Evolutionary conservation across 2,888 invertebrate species (phyloP), one percentile per base, ranked within the genome.

Genomic region (Torymus tubicola): DNA sequence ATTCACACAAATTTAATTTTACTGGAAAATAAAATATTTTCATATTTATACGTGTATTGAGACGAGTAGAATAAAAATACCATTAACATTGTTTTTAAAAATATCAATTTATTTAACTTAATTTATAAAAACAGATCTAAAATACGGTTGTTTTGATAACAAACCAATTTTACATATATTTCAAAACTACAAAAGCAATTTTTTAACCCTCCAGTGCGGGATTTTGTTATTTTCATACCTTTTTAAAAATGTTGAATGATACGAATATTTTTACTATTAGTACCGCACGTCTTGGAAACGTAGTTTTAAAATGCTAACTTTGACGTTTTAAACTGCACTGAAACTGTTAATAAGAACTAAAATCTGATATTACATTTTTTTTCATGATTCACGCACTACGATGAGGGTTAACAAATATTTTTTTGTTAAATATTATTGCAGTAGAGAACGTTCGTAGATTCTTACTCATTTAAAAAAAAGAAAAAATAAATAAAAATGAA

Each of bases 131-230:
- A 65, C 50, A 65, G 11, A 12, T 52, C 8, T 31, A 31, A 31
- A 52, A 11, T 18, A 57, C 18, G 10, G 50, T 60, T 58, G n/a
- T 58, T 70, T 60, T 21, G 12, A 21, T 60, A 60, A 50, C 64
- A 73, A 42, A 64, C 50, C 55, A 55, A n/a, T 65, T 63, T 63
- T 57, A 73, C 31, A 64, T 21, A 24, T 21, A 14, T 55, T 31
- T 18, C 12, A 55, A 64, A 67, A 50, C 65, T 67, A 60, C 52
- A 67, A 50, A 58, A 67, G 55, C 21, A 58, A 67, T 11, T 74
- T 67, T 21, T 58, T 58, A 58, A 58, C 21, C 1, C 2, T 21
- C 2, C 21, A 21, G 21, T 21, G 21, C 21, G 21, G 21, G 1
- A 21, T 21, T 21, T 21, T 21, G 21, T 21, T 21, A 21, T 21